Conservation (phyloP, 2,113 vertebrate species). For the Plestiodon gilberti region DNA sequence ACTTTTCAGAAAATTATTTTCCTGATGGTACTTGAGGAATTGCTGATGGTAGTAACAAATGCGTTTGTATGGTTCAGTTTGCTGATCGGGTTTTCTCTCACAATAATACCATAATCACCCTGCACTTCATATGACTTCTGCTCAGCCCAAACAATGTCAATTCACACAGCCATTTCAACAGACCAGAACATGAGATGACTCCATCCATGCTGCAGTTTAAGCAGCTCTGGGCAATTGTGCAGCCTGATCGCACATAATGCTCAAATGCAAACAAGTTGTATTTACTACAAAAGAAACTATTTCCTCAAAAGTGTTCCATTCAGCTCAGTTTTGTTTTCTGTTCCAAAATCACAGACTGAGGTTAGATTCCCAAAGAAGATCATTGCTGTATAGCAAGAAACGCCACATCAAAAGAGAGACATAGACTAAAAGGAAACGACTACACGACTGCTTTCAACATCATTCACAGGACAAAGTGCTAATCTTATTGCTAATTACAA, state of each 20-base stretch:
- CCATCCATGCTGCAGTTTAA: background rate
- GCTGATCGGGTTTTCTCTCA: background rate
- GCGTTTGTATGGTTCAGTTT: background rate
- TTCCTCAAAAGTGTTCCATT: background rate
- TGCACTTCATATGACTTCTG: background rate
- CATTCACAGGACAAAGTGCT: background rate
- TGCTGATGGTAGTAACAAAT: constrained; percentile 10
- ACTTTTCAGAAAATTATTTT: constrained; percentile 29
- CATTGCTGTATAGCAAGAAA: background rate
- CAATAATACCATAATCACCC: background rate
- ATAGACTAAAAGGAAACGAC: background rate
- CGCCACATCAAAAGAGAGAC: background rate
- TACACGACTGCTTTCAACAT: background rate
- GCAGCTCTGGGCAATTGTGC: background rate
- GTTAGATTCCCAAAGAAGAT: background rate
- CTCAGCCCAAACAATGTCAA: background rate
- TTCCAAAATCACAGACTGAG: background rate
- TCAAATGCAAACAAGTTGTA: background rate
- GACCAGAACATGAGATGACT: background rate
- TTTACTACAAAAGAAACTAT: background rate
- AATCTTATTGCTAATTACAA: constrained; percentile 1
- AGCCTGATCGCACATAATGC: background rate
- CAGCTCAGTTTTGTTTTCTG: background rate
- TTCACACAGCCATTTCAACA: background rate
- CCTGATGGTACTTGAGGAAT: constrained; percentile 30